Conservation (phyloP, 2,113 vertebrate species). For the Motacilla tschutschensis region DNA sequence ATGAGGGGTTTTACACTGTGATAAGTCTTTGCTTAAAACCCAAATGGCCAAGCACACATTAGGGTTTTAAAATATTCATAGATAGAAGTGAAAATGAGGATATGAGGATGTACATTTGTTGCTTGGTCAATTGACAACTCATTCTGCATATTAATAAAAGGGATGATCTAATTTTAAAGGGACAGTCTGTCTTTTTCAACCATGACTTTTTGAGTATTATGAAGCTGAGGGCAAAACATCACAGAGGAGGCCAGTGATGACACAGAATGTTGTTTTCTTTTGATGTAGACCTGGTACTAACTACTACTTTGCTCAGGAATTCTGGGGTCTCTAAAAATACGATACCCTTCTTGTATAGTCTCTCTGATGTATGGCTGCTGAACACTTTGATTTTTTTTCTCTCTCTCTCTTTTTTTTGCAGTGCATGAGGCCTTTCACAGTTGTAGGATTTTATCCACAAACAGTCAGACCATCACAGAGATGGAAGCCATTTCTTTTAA, state of each 20-base stretch:
- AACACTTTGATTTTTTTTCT: constrained; percentile 49
- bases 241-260: constrained; percentile 56
- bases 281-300: constrained; percentile 71
- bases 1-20: constrained; percentile 79
- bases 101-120: constrained; percentile 83
- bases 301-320: constrained; percentile 68
- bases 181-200: constrained; percentile 61
- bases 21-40: constrained; percentile 84
- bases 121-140: constrained; percentile 84
- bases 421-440: constrained; percentile 57
- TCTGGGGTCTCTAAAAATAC: constrained; percentile 50
- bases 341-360: constrained; percentile 53
- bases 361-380: constrained; percentile 62
- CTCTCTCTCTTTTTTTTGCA: neutral
- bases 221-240: constrained; percentile 65
- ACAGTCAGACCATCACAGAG: constrained; percentile 61
- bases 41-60: constrained; percentile 83
- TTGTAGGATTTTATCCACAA: constrained; percentile 69
- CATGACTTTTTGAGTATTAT: constrained; percentile 65
- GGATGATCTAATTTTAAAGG: constrained; percentile 79
- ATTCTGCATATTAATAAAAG: constrained; percentile 86
- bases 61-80: constrained; percentile 95
- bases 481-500: constrained; percentile 63
- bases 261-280: constrained; percentile 60
- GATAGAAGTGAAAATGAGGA: constrained; percentile 84